phyloP scores from a whole-genome alignment of 2,113 vertebrate genomes.

The Anseranas semipalmata region DNA sequence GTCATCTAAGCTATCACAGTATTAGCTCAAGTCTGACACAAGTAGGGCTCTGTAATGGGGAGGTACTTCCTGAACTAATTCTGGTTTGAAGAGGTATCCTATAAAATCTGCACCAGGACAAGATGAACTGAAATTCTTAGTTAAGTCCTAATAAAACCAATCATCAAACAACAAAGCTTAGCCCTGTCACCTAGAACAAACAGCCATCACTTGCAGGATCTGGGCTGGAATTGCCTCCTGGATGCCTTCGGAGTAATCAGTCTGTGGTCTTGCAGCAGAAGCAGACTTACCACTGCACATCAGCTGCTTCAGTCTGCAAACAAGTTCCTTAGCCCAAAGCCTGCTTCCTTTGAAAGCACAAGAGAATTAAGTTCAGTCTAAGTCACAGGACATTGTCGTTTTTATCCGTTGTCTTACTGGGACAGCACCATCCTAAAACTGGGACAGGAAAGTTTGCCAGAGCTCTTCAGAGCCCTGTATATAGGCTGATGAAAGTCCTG shows the following conservation, averaged over 20 bases:
- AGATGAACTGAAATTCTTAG: not conserved
- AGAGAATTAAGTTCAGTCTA: not conserved
- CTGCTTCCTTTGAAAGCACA: not conserved
- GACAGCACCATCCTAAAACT: not conserved
- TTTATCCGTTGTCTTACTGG: not conserved
- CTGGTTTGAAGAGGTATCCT: not conserved
- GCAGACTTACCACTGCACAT: not conserved
- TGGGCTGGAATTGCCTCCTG: not conserved
- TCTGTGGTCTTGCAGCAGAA: not conserved
- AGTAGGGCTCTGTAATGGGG: not conserved
- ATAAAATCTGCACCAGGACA: not conserved
- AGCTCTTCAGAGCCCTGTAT: not conserved
- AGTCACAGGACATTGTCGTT: not conserved
- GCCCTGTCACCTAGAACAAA: not conserved
- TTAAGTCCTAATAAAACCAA: not conserved
- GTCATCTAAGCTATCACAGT: not conserved
- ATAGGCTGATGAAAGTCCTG: not conserved
- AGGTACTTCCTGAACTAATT: not conserved
- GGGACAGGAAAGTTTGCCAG: not conserved
- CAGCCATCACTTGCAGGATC: not conserved
- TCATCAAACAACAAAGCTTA: not conserved
- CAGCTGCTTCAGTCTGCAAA: not conserved
- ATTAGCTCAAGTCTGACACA: not conserved
- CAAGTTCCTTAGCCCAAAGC: not conserved
- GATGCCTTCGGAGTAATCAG: not conserved